Percentiles rank a stretch among this genome's conserved stretches.
Conservation (phyloP, 2,888 invertebrate genomes). For the Thecocarcelia acutangulata region DNA sequence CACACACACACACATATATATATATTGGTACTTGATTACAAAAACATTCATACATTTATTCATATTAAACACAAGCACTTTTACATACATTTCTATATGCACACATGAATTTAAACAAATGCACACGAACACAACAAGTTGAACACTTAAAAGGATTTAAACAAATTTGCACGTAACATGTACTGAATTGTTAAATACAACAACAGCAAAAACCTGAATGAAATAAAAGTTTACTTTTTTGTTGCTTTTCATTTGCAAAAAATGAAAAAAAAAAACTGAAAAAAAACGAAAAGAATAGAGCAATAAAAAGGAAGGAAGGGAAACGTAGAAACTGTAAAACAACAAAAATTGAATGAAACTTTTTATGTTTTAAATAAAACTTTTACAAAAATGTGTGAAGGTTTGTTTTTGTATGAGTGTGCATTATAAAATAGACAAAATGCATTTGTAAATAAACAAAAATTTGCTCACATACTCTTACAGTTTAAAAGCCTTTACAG, state of each 20-base stretch:
- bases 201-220: slow-evolving; percentile 53
- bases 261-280: too few species aligned
- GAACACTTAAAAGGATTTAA: slow-evolving; percentile 67
- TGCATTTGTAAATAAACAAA: slow-evolving; percentile 55
- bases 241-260: slow-evolving; percentile 18
- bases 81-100: background rate
- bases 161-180: slow-evolving; percentile 67
- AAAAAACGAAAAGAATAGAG: slow-evolving; percentile 31
- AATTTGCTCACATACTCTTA: background rate
- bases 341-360: slow-evolving; percentile 27
- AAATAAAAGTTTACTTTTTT: slow-evolving; percentile 57
- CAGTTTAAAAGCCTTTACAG: background rate
- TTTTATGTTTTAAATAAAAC: slow-evolving; percentile 57
- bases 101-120: slow-evolving; percentile 33
- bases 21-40: background rate
- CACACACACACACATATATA: background rate
- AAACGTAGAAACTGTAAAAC: background rate
- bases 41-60: slow-evolving; percentile 36
- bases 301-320: background rate
- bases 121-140: slow-evolving; percentile 46
- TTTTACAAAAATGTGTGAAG: slow-evolving; percentile 31
- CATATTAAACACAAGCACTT: slow-evolving; percentile 8
- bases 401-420: slow-evolving; percentile 10
- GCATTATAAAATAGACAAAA: slow-evolving; percentile 61
- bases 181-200: slow-evolving; percentile 63